A percentile compares a stretch with the other conserved stretches of the same genome.
These are phyloP conservation scores for Chironomus tepperi DNA, from an alignment of 1,140 invertebrate genomes.

Conservation along the genomic window DNA sequence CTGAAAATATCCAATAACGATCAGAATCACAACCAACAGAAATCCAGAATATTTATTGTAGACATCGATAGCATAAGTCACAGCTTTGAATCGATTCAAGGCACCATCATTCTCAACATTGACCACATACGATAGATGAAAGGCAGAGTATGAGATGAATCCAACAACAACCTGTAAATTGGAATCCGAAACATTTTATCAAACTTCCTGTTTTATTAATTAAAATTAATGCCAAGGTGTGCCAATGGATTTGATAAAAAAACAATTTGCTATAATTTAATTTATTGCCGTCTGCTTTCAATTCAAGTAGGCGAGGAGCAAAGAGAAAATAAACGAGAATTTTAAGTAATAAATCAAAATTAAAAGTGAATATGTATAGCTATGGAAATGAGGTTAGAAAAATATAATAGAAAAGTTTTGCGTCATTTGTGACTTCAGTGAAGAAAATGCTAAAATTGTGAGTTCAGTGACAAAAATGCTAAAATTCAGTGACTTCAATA, in stretches of 20 bases:
- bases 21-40: background rate
- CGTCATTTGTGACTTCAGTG: no score
- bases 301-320: no score
- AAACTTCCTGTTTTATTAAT: no score
- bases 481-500: no score
- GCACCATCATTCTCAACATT: background rate
- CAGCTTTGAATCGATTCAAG: background rate
- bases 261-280: background rate
- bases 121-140: background rate
- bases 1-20: background rate
- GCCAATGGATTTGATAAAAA: background rate
- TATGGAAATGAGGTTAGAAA: no score
- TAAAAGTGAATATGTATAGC: no score
- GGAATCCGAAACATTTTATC: background rate
- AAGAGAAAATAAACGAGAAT: no score
- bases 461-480: no score
- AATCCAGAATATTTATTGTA: conserved; percentile 2
- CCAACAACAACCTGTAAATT: background rate
- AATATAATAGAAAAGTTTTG: no score
- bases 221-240: background rate
- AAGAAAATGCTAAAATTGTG: no score
- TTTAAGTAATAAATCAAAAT: no score
- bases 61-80: background rate
- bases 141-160: background rate
- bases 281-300: no score